phyloP scores from a whole-genome alignment of 1,140 invertebrate genomes.

The Centruroides vittatus region DNA sequence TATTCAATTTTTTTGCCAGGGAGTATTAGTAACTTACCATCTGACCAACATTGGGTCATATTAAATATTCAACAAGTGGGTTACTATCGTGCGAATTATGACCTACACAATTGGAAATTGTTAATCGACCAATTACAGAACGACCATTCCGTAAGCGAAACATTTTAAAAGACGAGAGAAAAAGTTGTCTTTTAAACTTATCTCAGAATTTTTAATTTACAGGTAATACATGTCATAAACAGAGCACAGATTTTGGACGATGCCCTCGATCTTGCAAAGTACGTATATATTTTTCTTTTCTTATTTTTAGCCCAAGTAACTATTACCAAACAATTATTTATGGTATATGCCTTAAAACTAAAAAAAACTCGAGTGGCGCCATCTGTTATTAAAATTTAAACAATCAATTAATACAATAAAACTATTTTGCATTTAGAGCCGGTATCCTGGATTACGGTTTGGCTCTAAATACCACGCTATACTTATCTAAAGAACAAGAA shows the following conservation, averaged over 20 bases:
- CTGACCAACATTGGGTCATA: conserved; percentile 51
- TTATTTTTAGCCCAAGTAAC: not conserved
- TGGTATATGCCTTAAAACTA: too few species aligned
- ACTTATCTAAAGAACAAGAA: conserved; percentile 53
- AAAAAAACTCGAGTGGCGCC: too few species aligned
- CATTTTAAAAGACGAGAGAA: not conserved
- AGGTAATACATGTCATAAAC: conserved; percentile 55
- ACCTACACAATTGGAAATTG: conserved; percentile 57
- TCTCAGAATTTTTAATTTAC: conserved; percentile 7
- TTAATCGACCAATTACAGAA: conserved; percentile 48
- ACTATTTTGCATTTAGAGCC: conserved; percentile 26
- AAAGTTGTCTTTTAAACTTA: too few species aligned
- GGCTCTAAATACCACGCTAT: conserved; percentile 56
- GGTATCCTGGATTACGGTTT: conserved; percentile 48
- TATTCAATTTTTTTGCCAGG: conserved; percentile 3
- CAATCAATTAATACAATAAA: too few species aligned
- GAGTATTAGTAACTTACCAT: conserved; percentile 17
- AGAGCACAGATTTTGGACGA: conserved; percentile 79
- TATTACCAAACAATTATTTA: not conserved
- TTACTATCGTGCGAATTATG: conserved; percentile 73
- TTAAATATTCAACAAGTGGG: conserved; percentile 65
- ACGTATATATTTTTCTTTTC: not conserved
- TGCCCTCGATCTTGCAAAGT: conserved; percentile 56
- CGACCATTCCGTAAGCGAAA: conserved; percentile 22
- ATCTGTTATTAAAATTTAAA: too few species aligned